Conservation (phyloP, 2,797 vertebrate species). For the Argentina silus region DNA sequence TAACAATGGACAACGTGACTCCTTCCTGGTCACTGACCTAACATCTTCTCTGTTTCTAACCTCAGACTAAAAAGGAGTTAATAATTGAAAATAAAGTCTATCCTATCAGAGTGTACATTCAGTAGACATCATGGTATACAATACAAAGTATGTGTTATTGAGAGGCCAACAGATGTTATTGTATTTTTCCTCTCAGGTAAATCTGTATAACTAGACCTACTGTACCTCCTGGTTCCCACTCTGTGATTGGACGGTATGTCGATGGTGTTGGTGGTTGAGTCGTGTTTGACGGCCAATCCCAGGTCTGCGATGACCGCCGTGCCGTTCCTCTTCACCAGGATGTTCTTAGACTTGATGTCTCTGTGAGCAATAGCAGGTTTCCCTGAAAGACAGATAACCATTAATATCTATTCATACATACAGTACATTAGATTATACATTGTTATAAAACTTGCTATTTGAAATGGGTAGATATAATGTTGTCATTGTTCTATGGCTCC, state of each 20-base stretch:
- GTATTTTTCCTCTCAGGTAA: background rate
- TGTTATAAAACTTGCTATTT: background rate
- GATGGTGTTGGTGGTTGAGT: conserved; percentile 88
- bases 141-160: background rate
- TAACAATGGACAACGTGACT: background rate
- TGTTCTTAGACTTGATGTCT: conserved; percentile 97
- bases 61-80: background rate
- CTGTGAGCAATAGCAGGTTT: conserved; percentile 97
- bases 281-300: conserved; percentile 94
- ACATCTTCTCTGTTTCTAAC: background rate
- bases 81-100: background rate
- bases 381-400: conserved; percentile 72
- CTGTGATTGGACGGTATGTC: conserved; percentile 93
- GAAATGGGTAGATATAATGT: background rate
- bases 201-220: background rate
- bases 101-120: background rate
- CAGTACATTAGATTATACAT: background rate
- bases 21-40: background rate
- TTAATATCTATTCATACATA: conserved; percentile 4
- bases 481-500: no score
- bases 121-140: background rate
- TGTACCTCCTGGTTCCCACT: conserved; percentile 95
- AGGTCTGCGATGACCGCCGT: conserved; percentile 93
- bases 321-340: conserved; percentile 94
- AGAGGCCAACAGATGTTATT: no score